These are phyloP conservation scores for Melospiza melodia DNA, from an alignment of 2,113 vertebrate genomes.

Conservation along the genomic window DNA sequence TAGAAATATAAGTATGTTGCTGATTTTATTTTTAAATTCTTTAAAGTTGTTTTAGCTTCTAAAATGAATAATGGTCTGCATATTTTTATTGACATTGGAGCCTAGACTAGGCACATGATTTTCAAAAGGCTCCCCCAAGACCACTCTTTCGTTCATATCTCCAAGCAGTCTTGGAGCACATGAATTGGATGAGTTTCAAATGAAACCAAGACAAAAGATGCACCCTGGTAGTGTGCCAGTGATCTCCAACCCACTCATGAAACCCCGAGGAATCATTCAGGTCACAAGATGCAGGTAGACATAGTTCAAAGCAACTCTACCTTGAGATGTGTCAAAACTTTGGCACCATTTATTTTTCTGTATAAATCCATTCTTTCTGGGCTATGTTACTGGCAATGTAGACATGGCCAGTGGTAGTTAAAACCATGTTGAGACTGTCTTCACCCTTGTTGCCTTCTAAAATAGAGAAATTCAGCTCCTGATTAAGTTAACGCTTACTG, in stretches of 20 bases:
- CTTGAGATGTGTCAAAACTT: background rate
- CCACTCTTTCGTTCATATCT: background rate
- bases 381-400: accelerated
- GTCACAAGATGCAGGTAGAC: background rate
- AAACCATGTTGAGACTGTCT: background rate
- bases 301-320: background rate
- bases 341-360: background rate
- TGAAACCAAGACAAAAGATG: background rate
- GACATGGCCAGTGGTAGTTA: background rate
- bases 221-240: background rate
- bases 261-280: background rate
- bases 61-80: background rate
- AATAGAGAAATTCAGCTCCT: background rate
- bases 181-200: background rate
- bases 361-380: background rate
- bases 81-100: background rate
- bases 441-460: background rate
- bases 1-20: background rate
- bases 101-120: background rate
- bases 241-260: accelerated
- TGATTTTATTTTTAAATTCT: background rate
- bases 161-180: background rate
- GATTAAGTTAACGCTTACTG: background rate
- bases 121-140: background rate
- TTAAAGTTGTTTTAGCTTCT: background rate